Evolutionary conservation across 2,888 invertebrate genomes (phyloP).

Genomic region (Agonopterix arenella): DNA sequence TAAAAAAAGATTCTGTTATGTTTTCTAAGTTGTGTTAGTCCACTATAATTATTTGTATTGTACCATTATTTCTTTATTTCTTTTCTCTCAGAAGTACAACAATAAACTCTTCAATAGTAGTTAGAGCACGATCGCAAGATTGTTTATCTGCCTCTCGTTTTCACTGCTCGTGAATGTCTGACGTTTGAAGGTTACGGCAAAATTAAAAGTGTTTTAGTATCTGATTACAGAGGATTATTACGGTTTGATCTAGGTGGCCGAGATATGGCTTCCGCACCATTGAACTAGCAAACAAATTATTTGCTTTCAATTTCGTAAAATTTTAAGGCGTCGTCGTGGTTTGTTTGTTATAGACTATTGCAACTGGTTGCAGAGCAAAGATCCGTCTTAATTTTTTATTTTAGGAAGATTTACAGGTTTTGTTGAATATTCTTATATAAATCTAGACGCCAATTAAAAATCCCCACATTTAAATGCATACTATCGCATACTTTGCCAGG

Average conservation of each 20-base stretch:
- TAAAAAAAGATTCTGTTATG: too few species aligned
- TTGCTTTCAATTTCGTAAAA: background rate
- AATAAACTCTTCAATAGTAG: slow-evolving; percentile 46
- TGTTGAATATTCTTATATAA: too few species aligned
- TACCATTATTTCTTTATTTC: slow-evolving; percentile 1
- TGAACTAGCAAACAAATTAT: background rate
- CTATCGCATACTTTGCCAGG: too few species aligned
- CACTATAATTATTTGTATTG: too few species aligned
- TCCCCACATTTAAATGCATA: too few species aligned
- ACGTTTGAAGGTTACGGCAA: slow-evolving; percentile 64
- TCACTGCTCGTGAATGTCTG: slow-evolving; percentile 65
- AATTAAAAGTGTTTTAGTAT: slow-evolving; percentile 73
- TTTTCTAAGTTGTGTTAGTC: too few species aligned
- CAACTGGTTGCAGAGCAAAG: too few species aligned
- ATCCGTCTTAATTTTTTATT: too few species aligned
- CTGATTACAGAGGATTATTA: slow-evolving; percentile 67
- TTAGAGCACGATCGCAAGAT: slow-evolving; percentile 50
- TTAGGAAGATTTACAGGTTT: too few species aligned
- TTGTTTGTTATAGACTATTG: too few species aligned
- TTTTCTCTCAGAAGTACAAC: slow-evolving; percentile 22
- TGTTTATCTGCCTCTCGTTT: slow-evolving; percentile 69
- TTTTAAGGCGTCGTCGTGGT: too few species aligned
- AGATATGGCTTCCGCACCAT: slow-evolving; percentile 34
- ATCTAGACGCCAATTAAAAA: too few species aligned
- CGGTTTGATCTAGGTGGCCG: slow-evolving; percentile 37